Conservation (phyloP, 2,888 invertebrate genomes). For the Beris morrisii region DNA sequence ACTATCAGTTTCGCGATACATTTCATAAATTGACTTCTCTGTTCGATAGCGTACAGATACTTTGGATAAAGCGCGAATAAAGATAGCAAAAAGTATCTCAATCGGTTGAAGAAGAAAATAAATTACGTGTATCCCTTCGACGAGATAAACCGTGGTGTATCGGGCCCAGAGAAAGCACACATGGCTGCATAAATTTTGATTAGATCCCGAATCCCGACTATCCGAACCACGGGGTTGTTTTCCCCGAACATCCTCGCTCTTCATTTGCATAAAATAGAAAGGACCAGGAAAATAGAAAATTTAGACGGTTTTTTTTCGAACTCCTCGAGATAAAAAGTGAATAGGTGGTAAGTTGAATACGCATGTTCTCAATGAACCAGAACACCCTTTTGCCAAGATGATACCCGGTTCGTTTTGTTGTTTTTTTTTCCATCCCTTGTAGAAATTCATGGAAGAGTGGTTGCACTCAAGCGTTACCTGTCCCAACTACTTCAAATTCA, state of each 20-base stretch:
- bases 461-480: no score
- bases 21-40: slow-evolving; percentile 26
- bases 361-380: slow-evolving; percentile 33
- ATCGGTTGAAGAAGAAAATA: slow-evolving; percentile 17
- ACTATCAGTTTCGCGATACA: slow-evolving; percentile 19
- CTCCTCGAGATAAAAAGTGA: neutral
- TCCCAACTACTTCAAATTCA: no score
- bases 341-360: slow-evolving; percentile 31
- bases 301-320: slow-evolving; percentile 13
- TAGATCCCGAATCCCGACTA: slow-evolving; percentile 13
- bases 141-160: slow-evolving; percentile 17
- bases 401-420: no score
- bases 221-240: slow-evolving; percentile 18
- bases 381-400: slow-evolving; percentile 27
- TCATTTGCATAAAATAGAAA: slow-evolving; percentile 23
- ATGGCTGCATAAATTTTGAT: slow-evolving; percentile 32
- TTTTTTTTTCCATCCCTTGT: no score
- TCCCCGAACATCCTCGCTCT: slow-evolving; percentile 15
- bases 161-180: slow-evolving; percentile 21
- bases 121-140: slow-evolving; percentile 3
- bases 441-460: no score
- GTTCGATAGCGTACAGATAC: neutral
- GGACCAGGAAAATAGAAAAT: slow-evolving; percentile 9
- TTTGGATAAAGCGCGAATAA: slow-evolving; percentile 9
- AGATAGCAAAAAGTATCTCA: slow-evolving; percentile 18